Evolutionary conservation across 92 coral and sea anemone genomes (phyloP).

Genomic region (Chrysogorgia sp.): DNA sequence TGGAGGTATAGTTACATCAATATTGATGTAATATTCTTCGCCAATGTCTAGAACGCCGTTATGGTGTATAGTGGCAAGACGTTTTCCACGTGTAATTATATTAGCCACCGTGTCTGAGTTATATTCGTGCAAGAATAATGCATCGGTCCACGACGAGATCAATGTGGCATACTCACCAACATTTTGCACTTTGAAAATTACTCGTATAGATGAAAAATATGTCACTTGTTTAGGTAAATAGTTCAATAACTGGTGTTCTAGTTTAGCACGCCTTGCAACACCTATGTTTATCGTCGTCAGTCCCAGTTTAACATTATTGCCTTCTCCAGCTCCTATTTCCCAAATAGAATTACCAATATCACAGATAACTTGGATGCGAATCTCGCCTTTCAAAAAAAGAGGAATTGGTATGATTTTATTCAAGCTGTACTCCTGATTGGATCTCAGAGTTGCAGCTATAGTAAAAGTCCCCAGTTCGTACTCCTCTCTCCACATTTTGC

Average conservation of each 20-base stretch:
- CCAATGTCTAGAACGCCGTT: neutral
- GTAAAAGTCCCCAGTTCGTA: neutral
- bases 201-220: neutral
- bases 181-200: neutral
- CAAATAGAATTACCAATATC: slow-evolving; percentile 17
- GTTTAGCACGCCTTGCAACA: neutral
- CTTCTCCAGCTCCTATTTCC: slow-evolving; percentile 4
- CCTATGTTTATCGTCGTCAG: neutral
- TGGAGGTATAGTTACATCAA: neutral
- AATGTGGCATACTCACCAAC: neutral
- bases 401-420: slow-evolving; percentile 56
- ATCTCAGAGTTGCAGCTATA: slow-evolving; percentile 53
- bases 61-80: neutral
- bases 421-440: slow-evolving; percentile 61
- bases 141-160: neutral
- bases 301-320: neutral
- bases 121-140: neutral
- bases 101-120: neutral
- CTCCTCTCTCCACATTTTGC: neutral
- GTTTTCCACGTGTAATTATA: neutral
- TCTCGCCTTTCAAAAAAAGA: slow-evolving; percentile 51
- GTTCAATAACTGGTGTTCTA: neutral
- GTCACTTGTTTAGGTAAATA: neutral
- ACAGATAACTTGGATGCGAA: slow-evolving; percentile 57
- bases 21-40: neutral